A percentile compares a stretch with the other conserved stretches of the same genome.
Conservation (phyloP, 2,888 invertebrate genomes). For the Sminthurides aquaticus region DNA sequence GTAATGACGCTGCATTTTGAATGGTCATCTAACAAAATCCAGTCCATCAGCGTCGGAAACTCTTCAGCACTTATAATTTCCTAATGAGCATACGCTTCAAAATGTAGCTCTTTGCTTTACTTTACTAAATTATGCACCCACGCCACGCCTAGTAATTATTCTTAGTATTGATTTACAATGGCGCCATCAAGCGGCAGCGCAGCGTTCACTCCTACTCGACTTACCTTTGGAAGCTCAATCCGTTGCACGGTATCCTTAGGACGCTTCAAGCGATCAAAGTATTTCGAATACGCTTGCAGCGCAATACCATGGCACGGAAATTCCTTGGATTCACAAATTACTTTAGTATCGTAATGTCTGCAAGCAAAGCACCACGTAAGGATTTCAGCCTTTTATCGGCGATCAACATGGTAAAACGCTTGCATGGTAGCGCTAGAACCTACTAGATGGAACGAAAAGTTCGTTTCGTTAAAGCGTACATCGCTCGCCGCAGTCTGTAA, state of each 20-base stretch:
- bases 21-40: constrained; percentile 34
- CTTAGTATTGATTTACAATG: too few species aligned
- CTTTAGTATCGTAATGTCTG: constrained; percentile 36
- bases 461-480: constrained; percentile 21
- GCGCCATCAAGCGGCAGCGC: too few species aligned
- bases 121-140: too few species aligned
- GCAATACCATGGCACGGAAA: constrained; percentile 38
- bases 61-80: constrained; percentile 21
- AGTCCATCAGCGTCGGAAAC: constrained; percentile 38
- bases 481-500: constrained; percentile 28
- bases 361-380: constrained; percentile 4
- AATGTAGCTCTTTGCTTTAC: too few species aligned
- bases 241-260: constrained; percentile 28
- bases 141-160: too few species aligned
- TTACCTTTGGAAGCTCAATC: constrained; percentile 36
- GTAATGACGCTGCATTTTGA: constrained; percentile 22
- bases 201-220: too few species aligned
- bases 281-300: constrained; percentile 34
- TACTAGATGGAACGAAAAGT: background rate
- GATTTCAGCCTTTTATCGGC: background rate
- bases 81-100: too few species aligned
- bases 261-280: constrained; percentile 33
- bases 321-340: constrained; percentile 31
- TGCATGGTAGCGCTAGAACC: background rate
- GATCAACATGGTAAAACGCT: background rate